A percentile compares a stretch with the other conserved stretches of the same genome.
phyloP scores from a whole-genome alignment of 2,113 vertebrate species.

The Eidolon helvum region DNA sequence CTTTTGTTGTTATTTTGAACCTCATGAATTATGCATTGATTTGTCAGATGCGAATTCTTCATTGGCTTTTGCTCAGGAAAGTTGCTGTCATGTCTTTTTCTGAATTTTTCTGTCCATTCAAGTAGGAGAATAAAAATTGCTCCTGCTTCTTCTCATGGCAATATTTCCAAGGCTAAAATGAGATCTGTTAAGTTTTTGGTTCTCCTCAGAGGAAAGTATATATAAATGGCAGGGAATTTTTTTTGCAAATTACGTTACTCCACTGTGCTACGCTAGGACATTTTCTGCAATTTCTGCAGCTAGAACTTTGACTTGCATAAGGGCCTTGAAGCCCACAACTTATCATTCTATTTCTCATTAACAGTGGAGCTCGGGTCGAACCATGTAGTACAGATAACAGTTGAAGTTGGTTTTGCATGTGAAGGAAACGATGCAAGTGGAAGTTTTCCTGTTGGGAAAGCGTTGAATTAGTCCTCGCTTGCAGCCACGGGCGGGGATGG shows the following conservation, averaged over 20 bases:
- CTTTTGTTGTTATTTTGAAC: neutral
- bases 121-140: neutral
- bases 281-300: neutral
- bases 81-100: neutral
- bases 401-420: conserved; percentile 38
- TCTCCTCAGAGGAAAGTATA: neutral
- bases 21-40: neutral
- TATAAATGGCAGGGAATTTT: neutral
- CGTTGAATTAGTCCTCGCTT: neutral
- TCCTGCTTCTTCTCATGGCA: neutral
- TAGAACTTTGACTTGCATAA: neutral
- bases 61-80: neutral
- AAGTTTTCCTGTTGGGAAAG: neutral
- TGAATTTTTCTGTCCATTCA: neutral
- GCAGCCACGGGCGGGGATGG: neutral
- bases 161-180: neutral
- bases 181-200: neutral
- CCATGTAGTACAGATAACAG: neutral
- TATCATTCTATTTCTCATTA: conserved; percentile 1
- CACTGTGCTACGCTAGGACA: neutral
- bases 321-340: neutral
- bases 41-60: neutral
- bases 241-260: neutral
- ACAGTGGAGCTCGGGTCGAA: neutral
- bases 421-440: neutral